Evolutionary conservation across 1,140 invertebrate genomes (phyloP).

Genomic region (Homalodisca vitripennis): DNA sequence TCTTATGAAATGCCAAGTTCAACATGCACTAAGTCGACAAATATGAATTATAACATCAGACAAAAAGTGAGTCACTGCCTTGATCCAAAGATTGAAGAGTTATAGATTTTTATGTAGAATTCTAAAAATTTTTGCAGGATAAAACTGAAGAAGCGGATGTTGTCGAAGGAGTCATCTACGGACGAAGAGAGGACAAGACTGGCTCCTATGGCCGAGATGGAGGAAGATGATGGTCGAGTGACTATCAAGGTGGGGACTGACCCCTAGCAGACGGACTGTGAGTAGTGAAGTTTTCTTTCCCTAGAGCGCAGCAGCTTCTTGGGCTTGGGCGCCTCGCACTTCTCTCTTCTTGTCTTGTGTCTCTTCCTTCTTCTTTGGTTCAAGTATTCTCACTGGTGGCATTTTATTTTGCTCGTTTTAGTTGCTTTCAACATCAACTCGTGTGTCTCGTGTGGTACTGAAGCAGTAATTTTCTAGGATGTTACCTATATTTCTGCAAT

Average conservation of each 20-base stretch:
- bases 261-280: neutral
- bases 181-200: conserved; percentile 56
- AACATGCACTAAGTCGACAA: too few relatives aligned
- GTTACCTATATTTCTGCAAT: neutral
- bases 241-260: conserved; percentile 56
- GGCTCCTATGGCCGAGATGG: conserved; percentile 60
- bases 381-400: too few relatives aligned
- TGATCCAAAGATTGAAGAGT: too few relatives aligned
- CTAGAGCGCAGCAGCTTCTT: conserved; percentile 5
- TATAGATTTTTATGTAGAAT: too few relatives aligned
- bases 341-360: neutral
- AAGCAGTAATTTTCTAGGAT: neutral
- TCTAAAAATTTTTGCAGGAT: too few relatives aligned
- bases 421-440: neutral
- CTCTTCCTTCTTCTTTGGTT: too few relatives aligned
- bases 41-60: too few relatives aligned
- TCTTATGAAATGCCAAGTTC: too few relatives aligned
- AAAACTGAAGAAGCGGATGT: conserved; percentile 51
- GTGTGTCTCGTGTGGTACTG: neutral
- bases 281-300: neutral
- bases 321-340: neutral
- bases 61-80: too few relatives aligned
- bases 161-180: conserved; percentile 56
- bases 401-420: too few relatives aligned
- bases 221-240: conserved; percentile 57